Conservation (phyloP, 2,888 invertebrate genomes). For the Oxyteleia sp. region DNA sequence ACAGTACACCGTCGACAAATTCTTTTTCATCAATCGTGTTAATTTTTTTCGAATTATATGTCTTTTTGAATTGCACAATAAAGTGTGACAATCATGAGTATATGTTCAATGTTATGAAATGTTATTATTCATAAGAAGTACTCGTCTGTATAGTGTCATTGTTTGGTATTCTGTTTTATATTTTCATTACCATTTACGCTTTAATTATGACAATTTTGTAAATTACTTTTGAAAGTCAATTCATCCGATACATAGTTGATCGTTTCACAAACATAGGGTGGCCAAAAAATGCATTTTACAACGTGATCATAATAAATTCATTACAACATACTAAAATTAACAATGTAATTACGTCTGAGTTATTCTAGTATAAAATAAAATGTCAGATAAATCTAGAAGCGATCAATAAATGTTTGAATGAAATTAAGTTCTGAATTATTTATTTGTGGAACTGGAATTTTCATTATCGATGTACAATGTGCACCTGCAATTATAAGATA, state of each 20-base stretch:
- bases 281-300: slow-evolving; percentile 39
- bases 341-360: background rate
- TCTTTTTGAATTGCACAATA: slow-evolving; percentile 45
- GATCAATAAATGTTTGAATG: no score
- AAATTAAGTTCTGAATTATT: no score
- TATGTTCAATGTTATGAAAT: slow-evolving; percentile 9
- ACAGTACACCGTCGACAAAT: slow-evolving; percentile 22
- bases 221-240: slow-evolving; percentile 40
- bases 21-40: background rate
- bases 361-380: no score
- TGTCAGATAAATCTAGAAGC: no score
- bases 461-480: no score
- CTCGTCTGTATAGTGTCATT: slow-evolving; percentile 21
- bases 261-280: slow-evolving; percentile 37
- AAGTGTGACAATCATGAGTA: slow-evolving; percentile 41
- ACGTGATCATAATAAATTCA: slow-evolving; percentile 2
- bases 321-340: slow-evolving; percentile 1
- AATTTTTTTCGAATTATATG: slow-evolving; percentile 10
- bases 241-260: slow-evolving; percentile 49
- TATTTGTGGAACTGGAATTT: no score
- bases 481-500: background rate
- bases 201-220: slow-evolving; percentile 34
- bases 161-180: slow-evolving; percentile 24
- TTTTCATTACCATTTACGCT: slow-evolving; percentile 30
- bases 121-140: background rate